These are phyloP conservation scores for Pristionchus entomophagus DNA, from an alignment of 2,888 invertebrate genomes.

Conservation along the genomic window DNA sequence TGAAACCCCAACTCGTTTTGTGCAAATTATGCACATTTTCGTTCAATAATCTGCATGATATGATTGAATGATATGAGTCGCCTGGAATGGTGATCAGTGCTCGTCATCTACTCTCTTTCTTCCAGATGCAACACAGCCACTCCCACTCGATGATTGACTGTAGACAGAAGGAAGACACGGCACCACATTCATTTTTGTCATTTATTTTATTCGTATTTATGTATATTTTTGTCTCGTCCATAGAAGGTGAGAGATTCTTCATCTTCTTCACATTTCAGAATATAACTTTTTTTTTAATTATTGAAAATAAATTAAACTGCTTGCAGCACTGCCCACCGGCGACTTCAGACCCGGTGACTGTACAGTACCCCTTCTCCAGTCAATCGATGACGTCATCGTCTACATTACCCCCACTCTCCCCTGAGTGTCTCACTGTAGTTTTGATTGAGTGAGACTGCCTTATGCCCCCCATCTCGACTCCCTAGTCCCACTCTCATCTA, in stretches of 20 bases:
- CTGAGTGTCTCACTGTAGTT: not conserved
- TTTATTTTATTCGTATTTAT: conserved; percentile 39
- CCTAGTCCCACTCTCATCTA: conserved; percentile 40
- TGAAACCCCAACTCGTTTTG: too few species aligned
- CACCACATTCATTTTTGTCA: conserved; percentile 33
- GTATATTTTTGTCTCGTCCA: not conserved
- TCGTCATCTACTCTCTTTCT: not conserved
- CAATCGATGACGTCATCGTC: not conserved
- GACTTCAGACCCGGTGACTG: conserved; percentile 35
- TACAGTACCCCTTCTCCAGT: conserved; percentile 28
- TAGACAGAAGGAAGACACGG: not conserved
- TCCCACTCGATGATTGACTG: conserved; percentile 21
- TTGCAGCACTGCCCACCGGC: conserved; percentile 37
- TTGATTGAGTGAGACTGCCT: not conserved
- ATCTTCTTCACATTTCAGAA: not conserved
- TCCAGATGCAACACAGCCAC: not conserved
- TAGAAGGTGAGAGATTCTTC: not conserved
- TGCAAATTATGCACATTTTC: too few species aligned
- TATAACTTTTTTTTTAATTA: not conserved
- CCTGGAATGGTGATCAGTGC: too few species aligned
- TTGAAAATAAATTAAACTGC: not conserved
- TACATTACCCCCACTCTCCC: not conserved
- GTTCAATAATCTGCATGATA: too few species aligned
- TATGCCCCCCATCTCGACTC: conserved; percentile 30
- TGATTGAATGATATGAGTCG: too few species aligned